phyloP scores from a whole-genome alignment of 1,140 invertebrate species.

The Amphibalanus amphitrite region DNA sequence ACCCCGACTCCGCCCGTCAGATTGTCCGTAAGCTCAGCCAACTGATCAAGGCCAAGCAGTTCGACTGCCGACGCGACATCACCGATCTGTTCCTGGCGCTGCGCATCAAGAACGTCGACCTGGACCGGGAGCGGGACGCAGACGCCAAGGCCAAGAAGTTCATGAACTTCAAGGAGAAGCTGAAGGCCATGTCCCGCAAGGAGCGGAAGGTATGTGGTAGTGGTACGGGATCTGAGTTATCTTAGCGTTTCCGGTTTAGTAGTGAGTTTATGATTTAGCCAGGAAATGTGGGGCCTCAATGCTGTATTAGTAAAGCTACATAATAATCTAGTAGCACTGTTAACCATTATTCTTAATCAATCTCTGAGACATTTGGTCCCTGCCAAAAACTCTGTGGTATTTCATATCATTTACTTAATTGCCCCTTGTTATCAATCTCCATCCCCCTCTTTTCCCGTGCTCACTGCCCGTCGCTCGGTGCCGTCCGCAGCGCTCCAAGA shows the following conservation, averaged over 20 bases:
- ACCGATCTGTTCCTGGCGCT: slow-evolving; percentile 49
- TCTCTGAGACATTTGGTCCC: not conserved
- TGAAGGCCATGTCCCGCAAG: slow-evolving; percentile 29
- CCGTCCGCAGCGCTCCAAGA: slow-evolving; percentile 28
- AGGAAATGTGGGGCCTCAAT: too few relatives aligned
- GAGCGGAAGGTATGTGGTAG: not conserved
- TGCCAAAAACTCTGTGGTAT: not conserved
- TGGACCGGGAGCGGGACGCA: slow-evolving; percentile 54
- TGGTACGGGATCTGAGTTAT: not conserved
- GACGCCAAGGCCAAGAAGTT: slow-evolving; percentile 57
- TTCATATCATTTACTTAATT: not conserved
- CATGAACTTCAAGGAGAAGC: slow-evolving; percentile 53
- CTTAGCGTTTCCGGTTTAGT: not conserved
- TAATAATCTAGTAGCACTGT: too few relatives aligned
- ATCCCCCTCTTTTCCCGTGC: not conserved
- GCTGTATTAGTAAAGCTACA: too few relatives aligned
- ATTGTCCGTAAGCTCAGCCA: not conserved
- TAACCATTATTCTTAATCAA: too few relatives aligned
- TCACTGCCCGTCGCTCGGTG: slow-evolving; percentile 7
- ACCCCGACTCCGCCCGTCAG: too few relatives aligned
- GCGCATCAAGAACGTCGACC: slow-evolving; percentile 59
- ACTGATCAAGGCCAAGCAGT: slow-evolving; percentile 1
- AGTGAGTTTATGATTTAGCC: too few relatives aligned
- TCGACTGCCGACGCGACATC: not conserved
- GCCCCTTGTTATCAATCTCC: not conserved